phyloP scores from a whole-genome alignment of 2,888 invertebrate genomes.

The Schizotus pectinicornis region DNA sequence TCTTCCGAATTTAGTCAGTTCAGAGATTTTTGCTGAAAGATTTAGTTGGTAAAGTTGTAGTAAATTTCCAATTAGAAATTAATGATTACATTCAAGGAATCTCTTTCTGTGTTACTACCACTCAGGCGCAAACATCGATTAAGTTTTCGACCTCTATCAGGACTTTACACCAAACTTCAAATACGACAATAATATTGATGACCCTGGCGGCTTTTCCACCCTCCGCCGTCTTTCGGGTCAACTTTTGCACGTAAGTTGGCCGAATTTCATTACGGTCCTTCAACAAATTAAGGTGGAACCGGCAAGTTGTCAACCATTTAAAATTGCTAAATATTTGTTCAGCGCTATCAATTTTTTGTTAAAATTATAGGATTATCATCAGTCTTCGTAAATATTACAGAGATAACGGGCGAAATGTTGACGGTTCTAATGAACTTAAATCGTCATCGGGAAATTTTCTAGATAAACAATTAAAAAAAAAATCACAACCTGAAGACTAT shows the following conservation, averaged over 20 bases:
- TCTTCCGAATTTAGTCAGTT: no score
- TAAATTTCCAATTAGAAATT: no score
- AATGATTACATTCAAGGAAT: no score
- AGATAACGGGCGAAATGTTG: neutral
- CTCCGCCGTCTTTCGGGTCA: neutral
- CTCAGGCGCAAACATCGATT: no score
- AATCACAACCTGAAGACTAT: constrained; percentile 77
- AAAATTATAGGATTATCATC: constrained; percentile 5
- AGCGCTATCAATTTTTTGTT: constrained; percentile 10
- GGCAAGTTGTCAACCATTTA: no score
- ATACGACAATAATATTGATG: neutral
- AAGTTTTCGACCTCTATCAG: no score
- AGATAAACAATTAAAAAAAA: neutral
- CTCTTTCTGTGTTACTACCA: no score
- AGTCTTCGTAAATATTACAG: constrained; percentile 11
- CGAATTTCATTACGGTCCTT: neutral
- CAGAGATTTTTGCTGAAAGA: no score
- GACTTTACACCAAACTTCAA: neutral
- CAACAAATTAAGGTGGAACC: no score
- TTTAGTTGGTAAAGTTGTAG: no score
- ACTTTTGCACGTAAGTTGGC: neutral
- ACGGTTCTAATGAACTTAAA: no score
- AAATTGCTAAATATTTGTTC: constrained; percentile 13
- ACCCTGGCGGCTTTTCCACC: neutral
- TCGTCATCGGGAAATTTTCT: neutral